Conservation (phyloP, 2,797 vertebrate species). For the Malacoraja senta region DNA sequence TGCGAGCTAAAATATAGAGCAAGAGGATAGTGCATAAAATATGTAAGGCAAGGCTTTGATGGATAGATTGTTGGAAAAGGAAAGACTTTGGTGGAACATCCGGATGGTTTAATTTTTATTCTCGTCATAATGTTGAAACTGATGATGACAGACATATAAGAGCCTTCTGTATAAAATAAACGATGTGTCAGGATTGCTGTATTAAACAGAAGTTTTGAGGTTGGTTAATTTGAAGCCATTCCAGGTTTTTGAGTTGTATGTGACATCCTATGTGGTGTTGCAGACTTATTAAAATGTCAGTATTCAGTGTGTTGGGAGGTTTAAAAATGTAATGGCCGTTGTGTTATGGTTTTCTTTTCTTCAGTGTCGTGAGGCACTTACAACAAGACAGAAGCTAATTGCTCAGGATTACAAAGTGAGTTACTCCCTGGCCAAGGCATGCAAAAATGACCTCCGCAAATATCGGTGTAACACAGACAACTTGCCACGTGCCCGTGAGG, state of each 20-base stretch:
- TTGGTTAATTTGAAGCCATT: background rate
- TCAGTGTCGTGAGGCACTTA: constrained; percentile 86
- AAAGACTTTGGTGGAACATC: background rate
- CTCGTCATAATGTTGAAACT: background rate
- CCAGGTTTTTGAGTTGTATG: no score
- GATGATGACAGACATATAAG: background rate
- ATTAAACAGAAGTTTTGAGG: background rate
- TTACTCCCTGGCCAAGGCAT: constrained; percentile 91
- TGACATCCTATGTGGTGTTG: background rate
- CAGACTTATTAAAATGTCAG: background rate
- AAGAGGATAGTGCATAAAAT: background rate
- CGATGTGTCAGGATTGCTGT: background rate
- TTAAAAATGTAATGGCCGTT: background rate
- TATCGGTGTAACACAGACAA: constrained; percentile 84
- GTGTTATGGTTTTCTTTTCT: constrained; percentile 18
- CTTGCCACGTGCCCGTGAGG: constrained; percentile 81
- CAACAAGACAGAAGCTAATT: constrained; percentile 92
- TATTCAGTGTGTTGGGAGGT: no score
- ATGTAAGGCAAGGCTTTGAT: no score
- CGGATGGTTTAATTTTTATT: background rate
- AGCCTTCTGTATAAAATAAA: background rate
- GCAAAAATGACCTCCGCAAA: constrained; percentile 87
- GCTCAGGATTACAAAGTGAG: constrained; percentile 97
- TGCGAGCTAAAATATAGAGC: no score
- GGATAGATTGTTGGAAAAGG: no score